Conservation (phyloP, 2,797 vertebrate genomes). For the Nasua narica region DNA sequence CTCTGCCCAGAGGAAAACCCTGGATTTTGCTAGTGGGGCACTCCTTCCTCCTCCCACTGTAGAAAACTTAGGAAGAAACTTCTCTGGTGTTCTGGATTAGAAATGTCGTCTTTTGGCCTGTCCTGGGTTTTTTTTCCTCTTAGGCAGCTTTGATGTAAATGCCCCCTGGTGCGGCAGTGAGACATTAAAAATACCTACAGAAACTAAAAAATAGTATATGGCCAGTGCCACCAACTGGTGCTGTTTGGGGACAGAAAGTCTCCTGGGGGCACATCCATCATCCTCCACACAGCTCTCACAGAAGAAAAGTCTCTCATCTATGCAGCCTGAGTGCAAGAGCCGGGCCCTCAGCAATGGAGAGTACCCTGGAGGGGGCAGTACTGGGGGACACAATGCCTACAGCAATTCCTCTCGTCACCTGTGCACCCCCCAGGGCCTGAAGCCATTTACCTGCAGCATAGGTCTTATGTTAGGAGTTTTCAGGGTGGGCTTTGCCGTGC, state of each 20-base stretch:
- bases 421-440: background rate
- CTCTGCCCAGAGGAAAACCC: constrained; percentile 52
- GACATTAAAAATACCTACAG: background rate
- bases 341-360: background rate
- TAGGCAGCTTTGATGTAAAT: background rate
- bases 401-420: background rate
- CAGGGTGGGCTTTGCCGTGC: background rate
- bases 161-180: background rate
- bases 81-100: background rate
- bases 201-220: background rate
- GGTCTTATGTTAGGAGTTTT: background rate
- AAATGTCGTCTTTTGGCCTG: background rate
- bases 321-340: background rate
- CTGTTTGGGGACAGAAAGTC: background rate
- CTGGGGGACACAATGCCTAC: background rate
- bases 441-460: background rate
- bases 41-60: background rate
- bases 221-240: background rate
- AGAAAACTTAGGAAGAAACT: constrained; percentile 32
- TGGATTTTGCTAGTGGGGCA: background rate
- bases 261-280: background rate
- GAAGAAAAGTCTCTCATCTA: background rate
- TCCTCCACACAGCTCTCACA: background rate
- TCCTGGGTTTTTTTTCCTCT: background rate
- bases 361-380: background rate